Evolutionary conservation across 1,140 invertebrate genomes (phyloP).

Genomic region (Drosophila ambigua): DNA sequence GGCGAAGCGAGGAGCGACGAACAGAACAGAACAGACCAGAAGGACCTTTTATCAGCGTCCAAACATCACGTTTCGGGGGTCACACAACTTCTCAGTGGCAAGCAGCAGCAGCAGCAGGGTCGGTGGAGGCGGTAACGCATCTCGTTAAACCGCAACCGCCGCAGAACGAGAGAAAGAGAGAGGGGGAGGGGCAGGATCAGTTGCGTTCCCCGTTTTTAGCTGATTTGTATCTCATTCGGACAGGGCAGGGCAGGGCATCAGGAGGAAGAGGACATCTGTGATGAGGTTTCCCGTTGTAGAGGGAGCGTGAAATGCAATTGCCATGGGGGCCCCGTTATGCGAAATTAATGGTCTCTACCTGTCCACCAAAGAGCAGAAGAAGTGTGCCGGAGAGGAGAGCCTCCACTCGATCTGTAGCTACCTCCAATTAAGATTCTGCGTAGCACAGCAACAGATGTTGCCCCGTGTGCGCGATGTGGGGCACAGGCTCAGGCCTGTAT

Average conservation of each 20-base stretch:
- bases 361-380: constrained; percentile 3
- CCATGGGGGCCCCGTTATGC: constrained; percentile 65
- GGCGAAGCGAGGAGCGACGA: constrained; percentile 47
- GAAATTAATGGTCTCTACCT: constrained; percentile 64
- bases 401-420: constrained; percentile 10
- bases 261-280: constrained; percentile 71
- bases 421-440: constrained; percentile 70
- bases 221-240: constrained; percentile 29
- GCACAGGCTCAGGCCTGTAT: constrained; percentile 11
- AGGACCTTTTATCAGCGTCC: constrained; percentile 55
- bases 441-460: constrained; percentile 1
- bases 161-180: background rate
- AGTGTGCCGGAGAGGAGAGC: constrained; percentile 12
- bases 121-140: constrained; percentile 70
- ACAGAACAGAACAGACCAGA: no score
- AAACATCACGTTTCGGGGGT: constrained; percentile 47
- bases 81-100: constrained; percentile 4
- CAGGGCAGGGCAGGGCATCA: constrained; percentile 3
- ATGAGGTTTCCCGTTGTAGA: constrained; percentile 59
- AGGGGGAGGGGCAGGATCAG: constrained; percentile 18
- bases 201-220: constrained; percentile 24
- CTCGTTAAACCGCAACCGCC: constrained; percentile 81
- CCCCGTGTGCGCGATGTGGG: constrained; percentile 59
- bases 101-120: constrained; percentile 15
- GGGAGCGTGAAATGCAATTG: constrained; percentile 71